A percentile compares a stretch with the other conserved stretches of the same genome.
These are phyloP conservation scores for Strigamia crassipes DNA, from an alignment of 2,888 invertebrate genomes.

Conservation along the genomic window DNA sequence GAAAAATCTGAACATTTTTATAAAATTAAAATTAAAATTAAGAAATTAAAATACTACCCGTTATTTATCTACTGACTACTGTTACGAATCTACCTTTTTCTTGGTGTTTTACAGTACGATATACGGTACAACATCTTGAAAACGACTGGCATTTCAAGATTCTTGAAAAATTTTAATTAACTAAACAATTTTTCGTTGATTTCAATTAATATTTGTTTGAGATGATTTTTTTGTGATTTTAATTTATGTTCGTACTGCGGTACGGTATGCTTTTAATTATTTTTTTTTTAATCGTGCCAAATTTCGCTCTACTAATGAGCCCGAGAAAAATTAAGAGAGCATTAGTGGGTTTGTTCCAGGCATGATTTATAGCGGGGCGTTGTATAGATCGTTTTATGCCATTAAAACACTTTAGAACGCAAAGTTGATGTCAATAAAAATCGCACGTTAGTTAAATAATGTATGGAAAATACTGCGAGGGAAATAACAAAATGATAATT, in stretches of 20 bases:
- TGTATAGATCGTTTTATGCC: not conserved
- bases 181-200: no score
- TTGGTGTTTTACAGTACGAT: no score
- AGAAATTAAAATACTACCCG: no score
- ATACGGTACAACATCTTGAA: no score
- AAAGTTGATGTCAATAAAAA: not conserved
- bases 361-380: conserved; percentile 1
- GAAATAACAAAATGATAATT: not conserved
- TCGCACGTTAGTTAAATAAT: no score
- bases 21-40: not conserved
- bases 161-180: no score
- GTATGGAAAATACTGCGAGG: not conserved
- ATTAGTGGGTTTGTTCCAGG: not conserved
- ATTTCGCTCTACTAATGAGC: not conserved
- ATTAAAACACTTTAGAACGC: not conserved
- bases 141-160: no score
- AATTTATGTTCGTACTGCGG: not conserved
- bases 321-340: conserved; percentile 7
- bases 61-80: no score
- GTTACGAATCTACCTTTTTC: no score
- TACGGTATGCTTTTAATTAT: not conserved
- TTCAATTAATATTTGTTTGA: not conserved
- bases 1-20: not conserved
- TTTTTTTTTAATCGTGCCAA: not conserved
- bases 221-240: not conserved